Evolutionary conservation across 2,888 invertebrate genomes (phyloP), one percentile per base, ranked within the genome.

Genomic region (Podotricha telesiphe): DNA sequence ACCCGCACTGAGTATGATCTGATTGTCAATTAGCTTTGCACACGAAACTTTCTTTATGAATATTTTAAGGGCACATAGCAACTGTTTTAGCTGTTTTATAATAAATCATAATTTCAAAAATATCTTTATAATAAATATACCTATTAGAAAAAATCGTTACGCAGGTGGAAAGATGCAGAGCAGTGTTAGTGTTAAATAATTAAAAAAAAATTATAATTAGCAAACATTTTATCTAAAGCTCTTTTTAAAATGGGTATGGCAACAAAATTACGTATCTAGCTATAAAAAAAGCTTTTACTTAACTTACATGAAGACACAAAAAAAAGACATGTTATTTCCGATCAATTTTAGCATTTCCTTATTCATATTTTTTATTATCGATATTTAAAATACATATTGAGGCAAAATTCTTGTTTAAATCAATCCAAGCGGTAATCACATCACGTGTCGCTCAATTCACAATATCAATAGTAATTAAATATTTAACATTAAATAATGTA

Each of bases 1-100:
- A 37, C 62, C 62, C 62, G 62, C 62, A 62, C 50, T 50, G 62
- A n/a, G 37, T 62, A 34, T 48, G 62, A 62, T 62, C 62, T 62
- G 62, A 19, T 62, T 62, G 62, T 62, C 62, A 62, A 62, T 62
- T 48, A 50, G 48, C 10, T 19, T 34, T 50, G 48, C 8, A 37
- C 50, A 37, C 48, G 10, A 50, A 48, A 62, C 48, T 50, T 37
- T 34, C 59, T 59, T 28, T 2, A 10, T 22, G 2, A 45, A 0
- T 45, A 42, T 45, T 22, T 45, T 42, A 45, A 7, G 13, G 42
- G 13, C 3, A 28, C 11, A n/a, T 17, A 10, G 22, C 4, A 34
- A 55, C 34, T 11, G 17, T 55, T 55, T n/a, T 28, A 37, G 37
- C 37, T 42, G 13, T 42, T 42, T 13, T 42, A 42, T 42, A 42